Evolutionary conservation across 30 jellyfish, hydroid and myxozoan species (phyloP), one percentile per base, ranked within the genome.

Genomic region (Hydra vulgaris): DNA sequence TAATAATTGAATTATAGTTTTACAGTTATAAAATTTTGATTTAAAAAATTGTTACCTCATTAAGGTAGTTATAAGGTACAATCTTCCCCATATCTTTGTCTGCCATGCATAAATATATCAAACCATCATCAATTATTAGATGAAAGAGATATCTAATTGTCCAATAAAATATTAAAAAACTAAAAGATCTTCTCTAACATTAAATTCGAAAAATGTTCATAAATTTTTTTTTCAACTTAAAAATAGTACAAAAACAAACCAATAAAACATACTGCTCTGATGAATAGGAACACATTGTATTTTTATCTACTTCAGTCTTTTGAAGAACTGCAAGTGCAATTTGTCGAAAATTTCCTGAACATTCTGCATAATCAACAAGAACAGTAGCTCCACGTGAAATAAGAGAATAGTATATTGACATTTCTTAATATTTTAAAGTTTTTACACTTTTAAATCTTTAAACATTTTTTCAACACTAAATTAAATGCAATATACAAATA

Each of bases 21-120:
- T 21, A 3, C 15, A 21, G 5, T 23, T 21, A 69, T 15, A 23
- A 69, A 3, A 21, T 69, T 3, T 1, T 1, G 7, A 25, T 40
- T 12, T 40, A 3, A 40, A 5, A 40, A 40, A 40, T 40, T 5
- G 12, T 40, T 85, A 90, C 97, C 95, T 90, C 96, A 71, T 82
- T 85, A 16, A 90, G 86, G 81, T 74, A 90, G 24, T 84, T 95
- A 79, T 90, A 90, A 0, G 97, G 97, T 8, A 82, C 21, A 67
- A 94, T 26, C 87, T 90, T 90, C 18, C 95, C 95, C 90, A 90
- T 81, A 0, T 93, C 81, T 53, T 88, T 95, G 85, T 90, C 97
- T 7, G 97, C 97, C 74, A 90, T 66, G 56, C 97, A 90, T 7
- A 90, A 80, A 78, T 80, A 90, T 0, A 86, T 84, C 74, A 90